Conservation (phyloP, 1,140 invertebrate species). For the Diorhabda carinulata region DNA sequence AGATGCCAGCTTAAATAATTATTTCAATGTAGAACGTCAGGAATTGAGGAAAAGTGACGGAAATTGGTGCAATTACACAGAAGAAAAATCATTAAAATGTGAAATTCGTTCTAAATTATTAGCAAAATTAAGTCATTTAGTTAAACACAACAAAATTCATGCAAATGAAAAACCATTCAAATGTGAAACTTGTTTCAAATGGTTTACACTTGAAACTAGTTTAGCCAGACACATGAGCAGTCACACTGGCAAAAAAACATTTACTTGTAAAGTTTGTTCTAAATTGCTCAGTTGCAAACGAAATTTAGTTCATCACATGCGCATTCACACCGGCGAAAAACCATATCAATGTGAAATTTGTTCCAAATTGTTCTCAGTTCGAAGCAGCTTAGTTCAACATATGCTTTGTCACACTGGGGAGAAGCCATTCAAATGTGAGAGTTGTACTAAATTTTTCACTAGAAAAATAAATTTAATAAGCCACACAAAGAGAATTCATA, state of each 20-base stretch:
- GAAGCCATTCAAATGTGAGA: constrained; percentile 71
- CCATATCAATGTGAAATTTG: no score
- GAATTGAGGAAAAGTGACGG: no score
- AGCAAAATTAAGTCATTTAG: background rate
- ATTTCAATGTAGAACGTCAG: no score
- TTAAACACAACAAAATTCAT: background rate
- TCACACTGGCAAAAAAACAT: constrained; percentile 58
- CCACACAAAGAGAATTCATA: constrained; percentile 16
- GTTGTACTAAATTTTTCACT: constrained; percentile 69
- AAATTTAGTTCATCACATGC: background rate
- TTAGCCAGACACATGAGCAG: constrained; percentile 53
- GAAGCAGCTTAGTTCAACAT: constrained; percentile 40
- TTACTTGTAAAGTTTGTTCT: constrained; percentile 56
- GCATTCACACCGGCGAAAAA: background rate
- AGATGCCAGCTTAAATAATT: no score
- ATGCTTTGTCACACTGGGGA: constrained; percentile 68
- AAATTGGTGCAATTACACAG: background rate
- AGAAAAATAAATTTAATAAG: constrained; percentile 46
- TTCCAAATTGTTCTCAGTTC: no score
- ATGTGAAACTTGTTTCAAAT: background rate
- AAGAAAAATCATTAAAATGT: background rate
- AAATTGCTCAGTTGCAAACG: constrained; percentile 42
- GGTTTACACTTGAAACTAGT: constrained; percentile 39
- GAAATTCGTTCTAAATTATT: background rate
- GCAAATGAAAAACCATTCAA: background rate